A percentile compares a stretch with the other conserved stretches of the same genome.
phyloP scores from a whole-genome alignment of 2,113 vertebrate genomes.

The Proteles cristata region DNA sequence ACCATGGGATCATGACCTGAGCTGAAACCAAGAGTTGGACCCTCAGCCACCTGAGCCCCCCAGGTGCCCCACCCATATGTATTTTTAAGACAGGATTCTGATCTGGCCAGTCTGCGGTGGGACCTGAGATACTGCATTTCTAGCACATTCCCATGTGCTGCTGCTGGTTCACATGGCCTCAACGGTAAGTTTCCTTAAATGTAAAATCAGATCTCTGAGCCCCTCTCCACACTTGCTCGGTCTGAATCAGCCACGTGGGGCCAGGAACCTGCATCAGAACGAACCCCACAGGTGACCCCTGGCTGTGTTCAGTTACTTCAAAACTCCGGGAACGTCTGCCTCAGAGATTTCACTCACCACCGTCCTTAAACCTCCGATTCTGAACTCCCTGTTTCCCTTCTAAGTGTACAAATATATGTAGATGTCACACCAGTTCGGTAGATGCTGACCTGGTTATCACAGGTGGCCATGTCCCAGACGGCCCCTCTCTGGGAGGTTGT shows the following conservation, averaged over 20 bases:
- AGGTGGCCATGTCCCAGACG: neutral
- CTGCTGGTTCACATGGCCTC: neutral
- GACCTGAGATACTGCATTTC: neutral
- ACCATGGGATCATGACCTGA: too few species aligned
- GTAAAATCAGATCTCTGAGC: neutral
- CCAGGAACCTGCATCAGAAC: neutral
- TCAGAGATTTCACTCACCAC: neutral
- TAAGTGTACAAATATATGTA: neutral
- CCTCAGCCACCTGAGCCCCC: too few species aligned
- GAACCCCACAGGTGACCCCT: neutral
- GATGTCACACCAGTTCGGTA: neutral
- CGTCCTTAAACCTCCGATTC: too few species aligned
- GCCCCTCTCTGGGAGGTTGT: neutral
- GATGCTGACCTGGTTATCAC: neutral
- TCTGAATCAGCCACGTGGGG: rapidly evolving
- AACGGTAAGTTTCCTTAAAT: neutral
- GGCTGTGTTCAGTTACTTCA: neutral
- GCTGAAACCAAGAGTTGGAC: too few species aligned
- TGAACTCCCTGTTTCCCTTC: neutral
- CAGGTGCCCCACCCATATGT: too few species aligned
- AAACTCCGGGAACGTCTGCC: neutral
- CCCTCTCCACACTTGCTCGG: neutral
- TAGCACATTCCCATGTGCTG: neutral
- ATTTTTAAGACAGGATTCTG: neutral
- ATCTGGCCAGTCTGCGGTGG: neutral